Conservation (phyloP, 2,113 vertebrate species). For the Epinephelus moara region DNA sequence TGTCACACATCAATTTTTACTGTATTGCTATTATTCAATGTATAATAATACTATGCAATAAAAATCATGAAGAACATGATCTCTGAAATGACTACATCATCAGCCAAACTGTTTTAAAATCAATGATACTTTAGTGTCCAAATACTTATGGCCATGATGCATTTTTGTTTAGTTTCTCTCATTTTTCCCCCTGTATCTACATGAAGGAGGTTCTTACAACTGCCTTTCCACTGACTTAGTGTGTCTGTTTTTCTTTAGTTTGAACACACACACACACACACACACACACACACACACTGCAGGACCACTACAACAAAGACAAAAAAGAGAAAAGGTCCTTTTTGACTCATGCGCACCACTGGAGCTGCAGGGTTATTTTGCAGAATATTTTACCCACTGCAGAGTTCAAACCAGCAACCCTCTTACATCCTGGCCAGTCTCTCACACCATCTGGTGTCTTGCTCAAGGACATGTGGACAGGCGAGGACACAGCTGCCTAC, state of each 20-base stretch:
- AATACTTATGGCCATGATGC: too few relatives aligned
- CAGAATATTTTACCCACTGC: background rate
- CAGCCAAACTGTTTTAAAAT: too few relatives aligned
- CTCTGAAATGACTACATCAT: background rate
- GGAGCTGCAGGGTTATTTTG: background rate
- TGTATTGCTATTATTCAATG: background rate
- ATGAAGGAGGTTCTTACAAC: too few relatives aligned
- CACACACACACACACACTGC: slow-evolving; percentile 8
- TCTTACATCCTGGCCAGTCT: background rate
- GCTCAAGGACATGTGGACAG: background rate
- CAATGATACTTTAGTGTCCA: too few relatives aligned
- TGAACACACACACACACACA: background rate
- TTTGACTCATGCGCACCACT: background rate
- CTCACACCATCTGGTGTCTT: background rate
- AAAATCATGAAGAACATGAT: background rate
- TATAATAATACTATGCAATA: background rate
- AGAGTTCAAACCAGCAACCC: slow-evolving; percentile 15
- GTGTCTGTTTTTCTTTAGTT: background rate
- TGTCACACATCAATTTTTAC: background rate
- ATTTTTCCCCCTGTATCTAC: too few relatives aligned
- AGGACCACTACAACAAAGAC: background rate
- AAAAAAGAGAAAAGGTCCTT: background rate
- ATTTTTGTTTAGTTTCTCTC: too few relatives aligned
- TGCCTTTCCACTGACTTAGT: too few relatives aligned
- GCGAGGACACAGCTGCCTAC: background rate